Percentiles rank a stretch among this genome's conserved stretches.
Evolutionary conservation across 2,113 vertebrate species (phyloP).

Genomic region (Ciconia boyciana): DNA sequence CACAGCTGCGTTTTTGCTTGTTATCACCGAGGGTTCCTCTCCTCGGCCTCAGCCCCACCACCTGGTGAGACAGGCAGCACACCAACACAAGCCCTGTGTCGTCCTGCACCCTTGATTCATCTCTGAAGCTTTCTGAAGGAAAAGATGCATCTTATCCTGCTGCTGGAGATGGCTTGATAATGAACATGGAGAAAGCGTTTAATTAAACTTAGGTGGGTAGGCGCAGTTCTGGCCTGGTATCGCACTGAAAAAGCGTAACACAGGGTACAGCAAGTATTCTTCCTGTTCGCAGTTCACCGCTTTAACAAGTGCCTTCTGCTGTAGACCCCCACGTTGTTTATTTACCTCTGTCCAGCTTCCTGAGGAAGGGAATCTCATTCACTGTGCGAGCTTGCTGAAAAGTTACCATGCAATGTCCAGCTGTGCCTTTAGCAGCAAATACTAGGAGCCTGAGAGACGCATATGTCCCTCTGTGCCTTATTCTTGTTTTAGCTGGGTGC

Average conservation of each 20-base stretch:
- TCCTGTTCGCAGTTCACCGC: neutral
- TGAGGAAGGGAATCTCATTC: neutral
- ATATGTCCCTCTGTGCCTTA: neutral
- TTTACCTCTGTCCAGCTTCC: neutral
- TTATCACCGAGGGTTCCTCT: neutral
- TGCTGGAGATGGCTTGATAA: neutral
- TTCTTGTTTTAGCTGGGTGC: neutral
- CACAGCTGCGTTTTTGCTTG: neutral
- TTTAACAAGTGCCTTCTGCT: neutral
- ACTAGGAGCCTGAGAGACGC: rapidly evolving
- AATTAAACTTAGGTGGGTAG: neutral
- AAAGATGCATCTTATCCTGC: neutral
- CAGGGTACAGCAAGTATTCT: neutral
- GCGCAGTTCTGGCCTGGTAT: neutral
- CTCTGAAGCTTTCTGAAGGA: neutral
- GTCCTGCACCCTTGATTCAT: neutral
- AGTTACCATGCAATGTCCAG: neutral
- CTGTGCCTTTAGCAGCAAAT: neutral
- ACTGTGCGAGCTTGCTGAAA: neutral
- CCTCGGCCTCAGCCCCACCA: neutral
- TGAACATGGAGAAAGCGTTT: neutral
- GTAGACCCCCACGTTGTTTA: neutral
- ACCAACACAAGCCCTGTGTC: neutral
- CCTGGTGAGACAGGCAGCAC: neutral
- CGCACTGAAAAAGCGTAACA: neutral